These are phyloP conservation scores for Melanostigma gelatinosum DNA, from an alignment of 2,113 vertebrate species.

Conservation along the genomic window DNA sequence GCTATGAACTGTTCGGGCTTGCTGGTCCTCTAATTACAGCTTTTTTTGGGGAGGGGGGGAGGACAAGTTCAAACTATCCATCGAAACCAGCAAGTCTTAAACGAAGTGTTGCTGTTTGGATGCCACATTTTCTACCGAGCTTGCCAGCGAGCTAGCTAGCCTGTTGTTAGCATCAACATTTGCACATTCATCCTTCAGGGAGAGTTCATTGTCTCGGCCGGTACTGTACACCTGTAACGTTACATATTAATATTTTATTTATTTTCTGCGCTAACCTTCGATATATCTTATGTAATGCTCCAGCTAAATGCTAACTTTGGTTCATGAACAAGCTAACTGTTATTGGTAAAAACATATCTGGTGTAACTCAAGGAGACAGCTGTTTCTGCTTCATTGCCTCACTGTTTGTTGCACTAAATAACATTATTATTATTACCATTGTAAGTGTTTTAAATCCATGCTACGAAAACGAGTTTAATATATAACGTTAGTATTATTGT, in stretches of 20 bases:
- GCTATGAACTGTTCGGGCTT: conserved; percentile 24
- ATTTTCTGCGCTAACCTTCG: not conserved
- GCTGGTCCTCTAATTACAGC: conserved; percentile 14
- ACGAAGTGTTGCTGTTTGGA: conserved; percentile 13
- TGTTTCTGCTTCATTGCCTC: conserved; percentile 22
- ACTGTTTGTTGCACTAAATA: conserved; percentile 28
- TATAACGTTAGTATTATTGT: conserved; percentile 2
- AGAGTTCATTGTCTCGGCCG: conserved; percentile 51
- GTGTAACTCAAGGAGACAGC: conserved; percentile 32
- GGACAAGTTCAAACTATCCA: conserved; percentile 19
- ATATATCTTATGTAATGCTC: not conserved
- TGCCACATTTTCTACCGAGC: conserved; percentile 27
- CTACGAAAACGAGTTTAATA: not conserved
- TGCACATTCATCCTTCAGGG: conserved; percentile 66
- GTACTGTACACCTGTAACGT: not conserved
- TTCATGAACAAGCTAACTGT: conserved; percentile 32
- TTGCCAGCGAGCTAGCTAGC: conserved; percentile 64
- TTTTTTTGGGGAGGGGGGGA: conserved; percentile 5
- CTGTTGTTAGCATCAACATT: conserved; percentile 75
- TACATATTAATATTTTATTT: conserved; percentile 1
- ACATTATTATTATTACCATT: not conserved
- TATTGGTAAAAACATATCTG: conserved; percentile 9
- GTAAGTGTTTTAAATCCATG: conserved; percentile 21
- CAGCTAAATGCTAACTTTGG: conserved; percentile 33
- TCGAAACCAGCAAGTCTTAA: conserved; percentile 17